Percentiles rank a stretch among this genome's conserved stretches.
Conservation (phyloP, 2,113 vertebrate genomes). For the Chaetops frenatus region DNA sequence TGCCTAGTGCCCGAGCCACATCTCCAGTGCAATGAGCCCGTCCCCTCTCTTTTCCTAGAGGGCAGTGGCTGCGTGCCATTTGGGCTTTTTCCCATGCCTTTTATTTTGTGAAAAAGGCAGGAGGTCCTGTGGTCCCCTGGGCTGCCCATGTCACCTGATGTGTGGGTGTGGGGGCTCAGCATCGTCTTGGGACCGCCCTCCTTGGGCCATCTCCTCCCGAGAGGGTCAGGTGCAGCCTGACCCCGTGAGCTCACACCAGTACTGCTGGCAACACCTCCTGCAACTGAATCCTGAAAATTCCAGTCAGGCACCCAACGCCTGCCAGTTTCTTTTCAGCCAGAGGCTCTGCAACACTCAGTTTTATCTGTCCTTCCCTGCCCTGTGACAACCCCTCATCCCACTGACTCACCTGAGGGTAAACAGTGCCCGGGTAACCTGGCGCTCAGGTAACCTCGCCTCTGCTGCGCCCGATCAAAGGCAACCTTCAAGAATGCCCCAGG, state of each 20-base stretch:
- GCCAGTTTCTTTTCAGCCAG: neutral
- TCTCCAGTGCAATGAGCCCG: neutral
- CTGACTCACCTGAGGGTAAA: neutral
- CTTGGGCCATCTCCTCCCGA: accelerated
- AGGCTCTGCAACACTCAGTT: accelerated
- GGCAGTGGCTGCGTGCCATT: neutral
- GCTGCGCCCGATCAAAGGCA: neutral
- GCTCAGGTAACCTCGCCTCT: neutral
- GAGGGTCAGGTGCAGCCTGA: accelerated
- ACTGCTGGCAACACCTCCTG: neutral
- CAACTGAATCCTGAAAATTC: neutral
- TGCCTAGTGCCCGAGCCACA: neutral
- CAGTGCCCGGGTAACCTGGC: neutral
- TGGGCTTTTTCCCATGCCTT: neutral
- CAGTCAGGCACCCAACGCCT: accelerated
- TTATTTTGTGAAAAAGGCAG: neutral
- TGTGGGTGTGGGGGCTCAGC: neutral
- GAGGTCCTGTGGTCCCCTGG: too few relatives aligned
- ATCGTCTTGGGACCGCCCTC: neutral
- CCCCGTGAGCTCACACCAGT: accelerated
- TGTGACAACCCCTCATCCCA: neutral
- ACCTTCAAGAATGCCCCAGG: neutral
- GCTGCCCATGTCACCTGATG: neutral
- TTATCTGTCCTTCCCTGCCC: neutral
- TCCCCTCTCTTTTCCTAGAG: neutral